Evolutionary conservation across 2,888 invertebrate genomes (phyloP), one percentile per base, ranked within the genome.

Genomic region (Hermaeophaga mercurialis): DNA sequence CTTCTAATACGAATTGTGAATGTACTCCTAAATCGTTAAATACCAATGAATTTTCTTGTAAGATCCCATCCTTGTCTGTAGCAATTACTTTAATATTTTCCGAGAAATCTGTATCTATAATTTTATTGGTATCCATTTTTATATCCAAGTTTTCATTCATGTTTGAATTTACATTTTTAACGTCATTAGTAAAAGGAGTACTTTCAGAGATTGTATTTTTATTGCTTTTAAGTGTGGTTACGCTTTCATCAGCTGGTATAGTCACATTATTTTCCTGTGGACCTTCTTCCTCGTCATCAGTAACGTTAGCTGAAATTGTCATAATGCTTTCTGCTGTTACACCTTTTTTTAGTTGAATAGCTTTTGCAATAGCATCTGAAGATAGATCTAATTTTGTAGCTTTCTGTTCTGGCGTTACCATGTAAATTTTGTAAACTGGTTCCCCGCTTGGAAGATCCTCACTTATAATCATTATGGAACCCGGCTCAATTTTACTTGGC

Each of bases 391-490:
- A 54, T 1, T 77, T 75, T 2, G 73, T 73, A 41, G 76, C 70
- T 31, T 69, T 72, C 54, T 72, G 68, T 26, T 74, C 66, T 1
- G 78, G 74, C 22, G 79, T 79, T 6, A 81, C 80, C 78, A 82
- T 80, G 56, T 77, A 82, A 50, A 81, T 79, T 67, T 81, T 79
- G 34, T 79, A 73, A n/a, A 78, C 70, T 54, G 80, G 75, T 73
- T 82, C 68, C 52, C 79, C 67, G 67, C 79, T 19, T 1, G 68
- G 56, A 66, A 80, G 66, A 70, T 76, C 68, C 71, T 74, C 72
- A 53, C 80, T 64, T 66, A 85, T 52, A 73, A 85, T 68, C 71
- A 85, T 73, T 65, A 81, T 56, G 49, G 80, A 81, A 28, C 82
- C 82, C 1, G 81, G 81, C 60, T 80, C 78, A 22, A 79, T 49